These are phyloP conservation scores for Pollenia labialis DNA, from an alignment of 2,888 invertebrate species.

Conservation along the genomic window DNA sequence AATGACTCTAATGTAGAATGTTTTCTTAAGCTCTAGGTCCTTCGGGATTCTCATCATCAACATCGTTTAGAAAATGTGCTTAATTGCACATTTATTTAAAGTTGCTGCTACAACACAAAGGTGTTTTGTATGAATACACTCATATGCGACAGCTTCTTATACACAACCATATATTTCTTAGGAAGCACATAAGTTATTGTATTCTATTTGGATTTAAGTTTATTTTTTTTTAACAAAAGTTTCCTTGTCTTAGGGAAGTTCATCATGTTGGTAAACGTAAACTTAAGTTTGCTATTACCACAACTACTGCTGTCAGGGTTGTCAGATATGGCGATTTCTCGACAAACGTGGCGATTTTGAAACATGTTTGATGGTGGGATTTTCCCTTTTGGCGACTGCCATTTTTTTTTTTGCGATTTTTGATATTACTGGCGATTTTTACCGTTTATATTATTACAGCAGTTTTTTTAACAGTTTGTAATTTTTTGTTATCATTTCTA, in stretches of 20 bases:
- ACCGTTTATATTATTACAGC: no score
- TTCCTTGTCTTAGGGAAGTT: constrained; percentile 44
- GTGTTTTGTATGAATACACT: constrained; percentile 36
- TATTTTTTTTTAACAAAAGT: constrained; percentile 47
- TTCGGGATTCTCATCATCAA: constrained; percentile 47
- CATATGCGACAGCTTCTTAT: neutral
- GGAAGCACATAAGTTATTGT: constrained; percentile 22
- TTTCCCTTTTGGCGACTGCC: no score
- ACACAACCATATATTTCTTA: neutral
- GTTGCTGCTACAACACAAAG: constrained; percentile 42
- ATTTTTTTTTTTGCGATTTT: no score
- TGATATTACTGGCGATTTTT: no score
- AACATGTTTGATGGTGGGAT: no score
- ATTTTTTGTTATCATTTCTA: no score
- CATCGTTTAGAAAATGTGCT: constrained; percentile 78
- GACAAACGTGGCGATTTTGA: no score
- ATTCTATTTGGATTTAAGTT: neutral
- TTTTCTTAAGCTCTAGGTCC: constrained; percentile 36
- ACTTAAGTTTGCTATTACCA: constrained; percentile 56
- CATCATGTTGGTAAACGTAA: constrained; percentile 60
- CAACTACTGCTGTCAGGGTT: no score
- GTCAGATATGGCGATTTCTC: no score
- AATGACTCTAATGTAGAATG: constrained; percentile 52
- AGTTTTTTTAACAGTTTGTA: no score
- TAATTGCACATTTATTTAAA: constrained; percentile 83